phyloP scores from a whole-genome alignment of 2,888 invertebrate species.

The Apeira syringaria region DNA sequence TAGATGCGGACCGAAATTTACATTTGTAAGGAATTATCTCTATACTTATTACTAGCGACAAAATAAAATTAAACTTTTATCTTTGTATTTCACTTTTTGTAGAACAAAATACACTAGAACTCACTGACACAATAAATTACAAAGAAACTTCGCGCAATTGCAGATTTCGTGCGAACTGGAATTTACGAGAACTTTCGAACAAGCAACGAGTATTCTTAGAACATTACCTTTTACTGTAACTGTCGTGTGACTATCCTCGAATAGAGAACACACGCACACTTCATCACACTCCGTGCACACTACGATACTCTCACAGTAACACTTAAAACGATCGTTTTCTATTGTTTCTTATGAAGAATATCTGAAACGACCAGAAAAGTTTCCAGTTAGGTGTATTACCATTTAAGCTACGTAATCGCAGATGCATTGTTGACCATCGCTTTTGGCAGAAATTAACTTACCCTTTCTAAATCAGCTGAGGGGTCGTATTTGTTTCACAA shows the following conservation, averaged over 20 bases:
- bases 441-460: conserved; percentile 10
- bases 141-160: not conserved
- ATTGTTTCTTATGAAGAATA: conserved; percentile 40
- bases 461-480: not conserved
- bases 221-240: conserved; percentile 59
- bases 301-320: conserved; percentile 36
- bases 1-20: no score
- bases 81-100: no score
- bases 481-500: no score
- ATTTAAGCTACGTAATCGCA: conserved; percentile 7
- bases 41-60: no score
- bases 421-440: conserved; percentile 9
- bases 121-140: no score
- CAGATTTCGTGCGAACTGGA: not conserved
- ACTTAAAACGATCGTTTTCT: conserved; percentile 35
- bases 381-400: conserved; percentile 37
- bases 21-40: no score
- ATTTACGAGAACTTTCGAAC: no score
- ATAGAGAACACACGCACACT: conserved; percentile 47
- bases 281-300: conserved; percentile 52
- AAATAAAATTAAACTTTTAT: no score
- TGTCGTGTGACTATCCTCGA: conserved; percentile 46
- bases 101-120: not conserved
- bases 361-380: conserved; percentile 69
- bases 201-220: not conserved